Percentiles rank a stretch among this genome's conserved stretches.
These are phyloP conservation scores for Siniperca knerii DNA, from an alignment of 2,113 vertebrate species.

Conservation along the genomic window DNA sequence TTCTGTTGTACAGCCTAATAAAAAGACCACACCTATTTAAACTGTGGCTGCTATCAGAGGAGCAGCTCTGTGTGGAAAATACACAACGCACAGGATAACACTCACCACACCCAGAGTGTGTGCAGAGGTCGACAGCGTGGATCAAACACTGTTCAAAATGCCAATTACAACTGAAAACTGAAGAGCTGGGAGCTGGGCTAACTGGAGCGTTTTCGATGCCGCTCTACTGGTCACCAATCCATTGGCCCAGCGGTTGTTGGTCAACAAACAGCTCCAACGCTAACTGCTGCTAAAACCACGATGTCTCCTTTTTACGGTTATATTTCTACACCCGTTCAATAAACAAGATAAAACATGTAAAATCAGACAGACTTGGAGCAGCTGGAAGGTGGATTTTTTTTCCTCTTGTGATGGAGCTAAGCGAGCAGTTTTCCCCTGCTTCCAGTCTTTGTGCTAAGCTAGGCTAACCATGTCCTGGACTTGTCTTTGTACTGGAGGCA, in stretches of 20 bases:
- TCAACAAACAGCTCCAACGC: no score
- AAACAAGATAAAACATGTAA: no score
- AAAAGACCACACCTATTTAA: constrained; percentile 38
- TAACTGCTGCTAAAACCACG: no score
- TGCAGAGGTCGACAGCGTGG: accelerated
- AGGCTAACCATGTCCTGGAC: not conserved
- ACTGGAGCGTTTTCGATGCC: not conserved
- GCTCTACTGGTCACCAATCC: no score
- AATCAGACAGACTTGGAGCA: no score
- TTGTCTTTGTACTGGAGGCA: no score
- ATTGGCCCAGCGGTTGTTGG: no score
- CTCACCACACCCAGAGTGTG: not conserved
- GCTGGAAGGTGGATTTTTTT: no score
- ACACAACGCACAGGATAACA: not conserved
- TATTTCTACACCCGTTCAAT: no score
- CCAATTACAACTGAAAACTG: not conserved
- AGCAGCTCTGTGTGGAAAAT: constrained; percentile 1
- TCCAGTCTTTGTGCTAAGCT: not conserved
- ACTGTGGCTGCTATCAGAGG: not conserved
- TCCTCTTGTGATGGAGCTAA: not conserved
- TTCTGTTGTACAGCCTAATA: not conserved
- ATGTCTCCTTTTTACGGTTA: no score
- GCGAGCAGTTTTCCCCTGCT: not conserved
- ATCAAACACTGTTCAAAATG: not conserved
- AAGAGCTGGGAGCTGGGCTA: accelerated